A percentile compares a stretch with the other conserved stretches of the same genome.
These are phyloP conservation scores for Drosophila virilis DNA, from an alignment of 1,140 invertebrate species.

Conservation along the genomic window DNA sequence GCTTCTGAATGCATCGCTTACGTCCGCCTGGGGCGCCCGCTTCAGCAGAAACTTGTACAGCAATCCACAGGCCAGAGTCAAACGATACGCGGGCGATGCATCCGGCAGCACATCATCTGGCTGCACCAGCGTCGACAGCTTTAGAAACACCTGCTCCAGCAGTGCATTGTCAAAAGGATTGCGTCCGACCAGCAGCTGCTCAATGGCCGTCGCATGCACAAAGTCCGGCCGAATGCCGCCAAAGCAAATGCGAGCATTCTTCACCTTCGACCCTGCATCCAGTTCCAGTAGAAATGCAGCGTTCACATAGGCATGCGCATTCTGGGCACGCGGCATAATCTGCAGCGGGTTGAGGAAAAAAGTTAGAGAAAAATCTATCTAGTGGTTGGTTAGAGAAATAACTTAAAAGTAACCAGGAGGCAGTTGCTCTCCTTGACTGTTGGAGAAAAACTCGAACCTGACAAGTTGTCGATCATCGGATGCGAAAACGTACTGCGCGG, in stretches of 20 bases:
- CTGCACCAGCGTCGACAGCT: conserved; percentile 87
- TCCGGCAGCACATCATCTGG: conserved; percentile 88
- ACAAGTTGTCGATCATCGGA: too few species aligned
- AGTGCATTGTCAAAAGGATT: conserved; percentile 84
- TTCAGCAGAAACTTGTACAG: conserved; percentile 90
- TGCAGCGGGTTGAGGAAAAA: conserved; percentile 8
- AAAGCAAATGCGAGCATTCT: conserved; percentile 85
- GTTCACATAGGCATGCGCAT: conserved; percentile 93
- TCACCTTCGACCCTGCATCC: conserved; percentile 69
- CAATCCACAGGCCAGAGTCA: conserved; percentile 87
- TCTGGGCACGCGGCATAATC: conserved; percentile 90
- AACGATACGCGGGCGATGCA: conserved; percentile 88
- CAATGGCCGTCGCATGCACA: conserved; percentile 89
- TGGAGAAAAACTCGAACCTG: too few species aligned
- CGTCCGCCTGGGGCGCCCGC: conserved; percentile 83
- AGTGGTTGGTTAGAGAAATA: too few species aligned
- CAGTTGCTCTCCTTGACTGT: too few species aligned
- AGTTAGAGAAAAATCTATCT: neutral
- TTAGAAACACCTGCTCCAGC: conserved; percentile 86
- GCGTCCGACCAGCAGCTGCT: conserved; percentile 87
- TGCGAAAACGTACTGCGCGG: too few species aligned
- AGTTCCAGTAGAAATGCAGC: conserved; percentile 89
- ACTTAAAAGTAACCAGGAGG: too few species aligned
- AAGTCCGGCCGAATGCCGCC: conserved; percentile 90
- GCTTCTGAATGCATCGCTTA: conserved; percentile 83